phyloP scores from a whole-genome alignment of 2,113 vertebrate genomes.

The Festucalex cinctus region DNA sequence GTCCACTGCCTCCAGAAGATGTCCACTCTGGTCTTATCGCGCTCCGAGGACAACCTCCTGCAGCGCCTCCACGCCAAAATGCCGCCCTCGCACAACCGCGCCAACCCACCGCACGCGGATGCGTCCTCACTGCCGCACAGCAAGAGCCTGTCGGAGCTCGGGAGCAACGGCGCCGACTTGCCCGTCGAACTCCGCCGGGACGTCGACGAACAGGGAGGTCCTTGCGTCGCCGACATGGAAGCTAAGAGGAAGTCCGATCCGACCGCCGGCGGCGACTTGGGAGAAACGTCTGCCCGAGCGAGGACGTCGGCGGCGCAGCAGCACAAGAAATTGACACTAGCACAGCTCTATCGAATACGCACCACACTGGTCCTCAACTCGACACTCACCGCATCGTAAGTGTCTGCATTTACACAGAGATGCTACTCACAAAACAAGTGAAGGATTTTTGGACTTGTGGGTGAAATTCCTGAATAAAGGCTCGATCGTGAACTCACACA shows the following conservation, averaged over 20 bases:
- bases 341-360: constrained; percentile 88
- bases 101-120: not conserved
- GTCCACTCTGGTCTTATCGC: constrained; percentile 66
- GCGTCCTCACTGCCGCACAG: constrained; percentile 64
- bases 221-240: not conserved
- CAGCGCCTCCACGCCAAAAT: constrained; percentile 60
- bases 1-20: constrained; percentile 57
- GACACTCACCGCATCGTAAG: constrained; percentile 95
- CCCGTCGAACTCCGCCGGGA: constrained; percentile 17
- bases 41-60: constrained; percentile 87
- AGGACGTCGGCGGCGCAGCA: constrained; percentile 69
- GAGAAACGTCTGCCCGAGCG: constrained; percentile 46
- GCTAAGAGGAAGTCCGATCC: constrained; percentile 8
- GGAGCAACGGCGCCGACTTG: constrained; percentile 20
- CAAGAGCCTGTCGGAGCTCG: constrained; percentile 79
- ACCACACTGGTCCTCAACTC: constrained; percentile 94
- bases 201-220: not conserved
- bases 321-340: constrained; percentile 88
- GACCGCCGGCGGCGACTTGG: not conserved
- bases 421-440: not conserved
- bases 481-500: too few species aligned
- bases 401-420: not conserved
- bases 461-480: not conserved
- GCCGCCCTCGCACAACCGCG: not conserved
- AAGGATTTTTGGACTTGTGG: not conserved